Conservation (phyloP, 2,888 invertebrate species). For the Bombyx huttoni region DNA sequence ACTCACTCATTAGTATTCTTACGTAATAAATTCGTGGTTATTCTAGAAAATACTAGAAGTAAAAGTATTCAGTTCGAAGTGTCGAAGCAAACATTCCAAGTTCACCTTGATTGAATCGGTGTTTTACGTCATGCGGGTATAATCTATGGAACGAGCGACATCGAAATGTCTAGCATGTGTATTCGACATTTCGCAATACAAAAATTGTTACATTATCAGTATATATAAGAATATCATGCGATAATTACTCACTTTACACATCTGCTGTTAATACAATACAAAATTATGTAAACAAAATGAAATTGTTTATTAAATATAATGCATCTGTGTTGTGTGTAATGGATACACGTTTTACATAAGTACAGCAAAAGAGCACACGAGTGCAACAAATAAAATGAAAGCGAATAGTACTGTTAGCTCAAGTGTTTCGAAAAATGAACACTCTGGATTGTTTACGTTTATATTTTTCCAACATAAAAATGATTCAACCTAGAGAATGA, state of each 20-base stretch:
- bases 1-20: background rate
- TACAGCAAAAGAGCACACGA: background rate
- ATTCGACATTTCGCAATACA: background rate
- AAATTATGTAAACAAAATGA: background rate
- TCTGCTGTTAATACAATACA: background rate
- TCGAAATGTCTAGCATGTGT: background rate
- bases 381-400: background rate
- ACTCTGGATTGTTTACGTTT: background rate
- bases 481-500: background rate
- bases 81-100: constrained; percentile 18
- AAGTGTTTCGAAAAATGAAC: background rate
- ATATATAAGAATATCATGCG: background rate
- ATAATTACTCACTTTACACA: background rate
- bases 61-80: background rate
- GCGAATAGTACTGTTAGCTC: background rate
- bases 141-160: constrained; percentile 20
- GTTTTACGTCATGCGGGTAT: constrained; percentile 29
- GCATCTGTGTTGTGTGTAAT: background rate
- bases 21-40: background rate
- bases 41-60: background rate
- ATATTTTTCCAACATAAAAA: background rate
- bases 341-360: background rate
- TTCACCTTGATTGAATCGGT: constrained; percentile 28
- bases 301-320: background rate
- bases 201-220: background rate